Percentiles rank a stretch among this genome's conserved stretches.
Conservation (phyloP, 1,140 invertebrate genomes). For the Sycobia sp. region DNA sequence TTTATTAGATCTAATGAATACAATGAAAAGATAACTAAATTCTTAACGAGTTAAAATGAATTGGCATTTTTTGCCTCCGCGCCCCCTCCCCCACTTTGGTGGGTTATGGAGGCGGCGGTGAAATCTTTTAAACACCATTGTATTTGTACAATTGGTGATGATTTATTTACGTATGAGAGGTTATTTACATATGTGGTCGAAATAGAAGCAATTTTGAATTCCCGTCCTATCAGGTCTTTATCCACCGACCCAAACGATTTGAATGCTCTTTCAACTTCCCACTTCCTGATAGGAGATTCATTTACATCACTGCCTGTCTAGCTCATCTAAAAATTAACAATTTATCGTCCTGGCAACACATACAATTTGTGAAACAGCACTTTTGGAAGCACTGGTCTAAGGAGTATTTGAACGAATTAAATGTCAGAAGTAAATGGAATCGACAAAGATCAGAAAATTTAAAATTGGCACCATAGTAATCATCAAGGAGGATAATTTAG, state of each 20-base stretch:
- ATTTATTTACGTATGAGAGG: background rate
- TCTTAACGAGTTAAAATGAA: background rate
- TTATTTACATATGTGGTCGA: background rate
- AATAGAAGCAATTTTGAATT: slow-evolving; percentile 13
- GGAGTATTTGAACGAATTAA: slow-evolving; percentile 2
- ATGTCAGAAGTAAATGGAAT: background rate
- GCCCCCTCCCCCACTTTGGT: slow-evolving; percentile 2
- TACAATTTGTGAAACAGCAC: background rate
- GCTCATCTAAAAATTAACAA: background rate
- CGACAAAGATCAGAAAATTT: background rate
- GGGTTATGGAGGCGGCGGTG: slow-evolving; percentile 12
- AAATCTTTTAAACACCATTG: background rate
- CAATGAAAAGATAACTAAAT: background rate
- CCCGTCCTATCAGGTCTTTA: background rate
- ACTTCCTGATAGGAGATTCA: slow-evolving; percentile 7
- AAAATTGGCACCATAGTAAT: background rate
- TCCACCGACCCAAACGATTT: slow-evolving; percentile 8
- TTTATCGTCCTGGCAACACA: background rate
- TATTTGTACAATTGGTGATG: background rate
- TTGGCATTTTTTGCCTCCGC: background rate
- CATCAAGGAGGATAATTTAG: background rate
- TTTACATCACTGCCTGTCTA: background rate
- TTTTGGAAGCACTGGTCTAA: slow-evolving; percentile 6
- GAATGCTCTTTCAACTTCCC: background rate
- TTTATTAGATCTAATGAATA: slow-evolving; percentile 22